Evolutionary conservation across 2,797 vertebrate genomes (phyloP).

Genomic region (Dryobates pubescens): DNA sequence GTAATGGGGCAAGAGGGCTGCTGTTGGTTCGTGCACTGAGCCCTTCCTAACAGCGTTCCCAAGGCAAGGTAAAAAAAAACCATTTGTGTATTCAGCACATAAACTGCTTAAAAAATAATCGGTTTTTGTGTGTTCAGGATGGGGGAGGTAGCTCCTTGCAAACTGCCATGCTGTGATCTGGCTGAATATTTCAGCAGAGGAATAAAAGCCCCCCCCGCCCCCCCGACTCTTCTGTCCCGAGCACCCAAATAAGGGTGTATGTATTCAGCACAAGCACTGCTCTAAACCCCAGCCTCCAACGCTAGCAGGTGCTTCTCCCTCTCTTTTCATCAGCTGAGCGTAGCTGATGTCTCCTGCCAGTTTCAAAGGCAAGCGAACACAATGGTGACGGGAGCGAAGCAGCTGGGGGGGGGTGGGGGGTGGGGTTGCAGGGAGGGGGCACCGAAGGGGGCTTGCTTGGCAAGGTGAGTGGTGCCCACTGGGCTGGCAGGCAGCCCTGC

Average conservation of each 20-base stretch:
- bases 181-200: neutral
- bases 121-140: neutral
- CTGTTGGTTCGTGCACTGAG: neutral
- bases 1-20: neutral
- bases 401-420: neutral
- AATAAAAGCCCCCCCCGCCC: neutral
- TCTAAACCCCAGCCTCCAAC: neutral
- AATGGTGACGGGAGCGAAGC: neutral
- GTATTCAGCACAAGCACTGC: neutral
- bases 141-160: neutral
- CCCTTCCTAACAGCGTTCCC: neutral
- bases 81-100: neutral
- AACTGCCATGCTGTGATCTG: neutral
- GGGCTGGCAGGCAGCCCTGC: neutral
- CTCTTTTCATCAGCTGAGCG: constrained; percentile 4
- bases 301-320: constrained; percentile 32
- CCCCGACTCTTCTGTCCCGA: neutral
- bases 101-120: neutral
- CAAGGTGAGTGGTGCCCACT: neutral
- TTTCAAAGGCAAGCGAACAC: constrained; percentile 1
- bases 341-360: neutral
- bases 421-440: neutral
- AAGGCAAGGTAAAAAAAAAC: neutral
- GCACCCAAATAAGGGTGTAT: neutral
- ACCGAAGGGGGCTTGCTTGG: neutral